A percentile compares a stretch with the other conserved stretches of the same genome.
Conservation (phyloP, 1,140 invertebrate genomes). For the Temnothorax curvispinosus region DNA sequence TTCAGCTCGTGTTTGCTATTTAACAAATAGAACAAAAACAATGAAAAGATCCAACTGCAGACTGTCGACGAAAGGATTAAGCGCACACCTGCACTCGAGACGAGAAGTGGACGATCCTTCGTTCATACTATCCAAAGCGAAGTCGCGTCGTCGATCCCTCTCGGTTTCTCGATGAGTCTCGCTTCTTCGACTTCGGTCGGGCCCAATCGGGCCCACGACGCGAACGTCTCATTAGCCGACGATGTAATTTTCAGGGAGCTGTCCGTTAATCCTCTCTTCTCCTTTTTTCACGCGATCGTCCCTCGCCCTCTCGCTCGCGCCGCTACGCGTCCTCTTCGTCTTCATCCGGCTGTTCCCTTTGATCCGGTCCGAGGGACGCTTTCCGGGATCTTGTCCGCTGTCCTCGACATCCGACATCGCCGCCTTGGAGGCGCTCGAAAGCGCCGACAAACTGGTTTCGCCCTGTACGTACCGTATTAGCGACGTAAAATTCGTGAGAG, state of each 20-base stretch:
- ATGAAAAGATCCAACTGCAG: background rate
- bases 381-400: constrained; percentile 71
- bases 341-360: constrained; percentile 63
- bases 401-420: constrained; percentile 60
- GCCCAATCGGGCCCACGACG: constrained; percentile 23
- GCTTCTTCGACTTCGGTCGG: constrained; percentile 24
- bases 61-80: constrained; percentile 44
- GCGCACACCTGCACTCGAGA: constrained; percentile 45
- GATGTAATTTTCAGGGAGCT: constrained; percentile 64
- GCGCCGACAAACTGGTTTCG: constrained; percentile 80
- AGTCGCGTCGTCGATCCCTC: constrained; percentile 41
- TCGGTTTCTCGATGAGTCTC: constrained; percentile 5
- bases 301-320: constrained; percentile 49
- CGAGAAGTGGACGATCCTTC: constrained; percentile 17
- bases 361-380: constrained; percentile 70
- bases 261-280: constrained; percentile 59
- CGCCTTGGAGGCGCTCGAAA: constrained; percentile 60
- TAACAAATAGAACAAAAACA: constrained; percentile 22
- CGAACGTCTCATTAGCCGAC: constrained; percentile 52
- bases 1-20: constrained; percentile 7
- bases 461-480: constrained; percentile 71
- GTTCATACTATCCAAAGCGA: constrained; percentile 30
- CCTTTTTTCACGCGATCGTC: constrained; percentile 53
- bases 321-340: constrained; percentile 14
- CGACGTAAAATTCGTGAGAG: constrained; percentile 74